Evolutionary conservation across 1,140 invertebrate genomes (phyloP).

Genomic region (Hormaphis cornu): DNA sequence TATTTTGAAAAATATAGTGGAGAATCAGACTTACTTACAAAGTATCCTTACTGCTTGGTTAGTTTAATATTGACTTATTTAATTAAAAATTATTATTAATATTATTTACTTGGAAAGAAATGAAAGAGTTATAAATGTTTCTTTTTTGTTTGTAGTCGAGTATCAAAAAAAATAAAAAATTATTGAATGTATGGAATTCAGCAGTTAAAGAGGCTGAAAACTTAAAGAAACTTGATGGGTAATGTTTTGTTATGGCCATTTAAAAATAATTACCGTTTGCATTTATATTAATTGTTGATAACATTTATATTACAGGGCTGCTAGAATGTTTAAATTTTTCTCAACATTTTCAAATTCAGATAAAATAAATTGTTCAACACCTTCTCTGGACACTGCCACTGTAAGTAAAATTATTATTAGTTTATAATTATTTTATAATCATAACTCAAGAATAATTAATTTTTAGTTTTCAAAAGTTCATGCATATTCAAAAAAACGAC

Average conservation of each 20-base stretch:
- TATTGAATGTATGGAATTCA: neutral
- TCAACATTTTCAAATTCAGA: constrained; percentile 2
- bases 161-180: neutral
- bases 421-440: too few species aligned
- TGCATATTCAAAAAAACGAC: constrained; percentile 20
- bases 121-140: neutral
- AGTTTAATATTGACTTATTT: constrained; percentile 4
- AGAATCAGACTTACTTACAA: neutral
- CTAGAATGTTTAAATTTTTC: neutral
- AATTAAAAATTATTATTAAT: too few species aligned
- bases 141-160: neutral
- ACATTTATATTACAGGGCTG: neutral
- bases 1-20: neutral
- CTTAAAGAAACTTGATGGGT: neutral
- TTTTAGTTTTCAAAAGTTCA: neutral
- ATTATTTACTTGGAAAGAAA: too few species aligned
- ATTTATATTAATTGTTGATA: neutral
- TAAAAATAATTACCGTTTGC: neutral
- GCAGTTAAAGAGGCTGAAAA: constrained; percentile 18
- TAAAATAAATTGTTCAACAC: neutral
- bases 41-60: constrained; percentile 4
- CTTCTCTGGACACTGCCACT: neutral
- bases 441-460: neutral
- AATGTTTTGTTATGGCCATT: neutral
- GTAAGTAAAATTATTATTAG: neutral